A percentile compares a stretch with the other conserved stretches of the same genome.
phyloP scores from a whole-genome alignment of 2,888 invertebrate species.

The Podabrus alpinus region DNA sequence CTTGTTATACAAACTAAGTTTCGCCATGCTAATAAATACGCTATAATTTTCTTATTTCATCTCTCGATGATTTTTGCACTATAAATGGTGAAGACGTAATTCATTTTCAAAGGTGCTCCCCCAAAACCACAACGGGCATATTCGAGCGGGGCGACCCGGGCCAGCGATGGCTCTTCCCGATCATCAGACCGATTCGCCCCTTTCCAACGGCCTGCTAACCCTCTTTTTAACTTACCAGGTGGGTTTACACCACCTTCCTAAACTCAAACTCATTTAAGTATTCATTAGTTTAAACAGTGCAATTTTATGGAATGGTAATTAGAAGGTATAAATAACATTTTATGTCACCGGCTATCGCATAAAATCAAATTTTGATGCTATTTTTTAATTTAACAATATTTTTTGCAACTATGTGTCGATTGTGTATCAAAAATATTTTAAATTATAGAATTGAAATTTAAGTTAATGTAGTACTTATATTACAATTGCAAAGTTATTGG shows the following conservation, averaged over 20 bases:
- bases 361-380: background rate
- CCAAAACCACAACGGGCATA: constrained; percentile 66
- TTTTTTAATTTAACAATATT: background rate
- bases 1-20: background rate
- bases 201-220: constrained; percentile 56
- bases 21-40: background rate
- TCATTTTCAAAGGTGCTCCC: constrained; percentile 56
- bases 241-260: constrained; percentile 52
- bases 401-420: background rate
- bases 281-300: background rate
- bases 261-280: constrained; percentile 1
- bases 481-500: background rate
- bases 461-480: background rate
- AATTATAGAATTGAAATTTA: background rate
- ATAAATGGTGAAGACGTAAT: constrained; percentile 9
- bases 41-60: background rate
- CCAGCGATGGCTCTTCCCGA: constrained; percentile 54
- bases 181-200: constrained; percentile 54
- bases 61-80: background rate
- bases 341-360: background rate
- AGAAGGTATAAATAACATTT: background rate
- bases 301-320: constrained; percentile 1
- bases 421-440: background rate
- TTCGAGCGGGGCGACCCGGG: constrained; percentile 52
- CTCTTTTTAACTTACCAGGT: constrained; percentile 63